Percentiles rank a stretch among this genome's conserved stretches.
These are phyloP conservation scores for Novumbra hubbsi DNA, from an alignment of 2,797 vertebrate species.

Conservation along the genomic window DNA sequence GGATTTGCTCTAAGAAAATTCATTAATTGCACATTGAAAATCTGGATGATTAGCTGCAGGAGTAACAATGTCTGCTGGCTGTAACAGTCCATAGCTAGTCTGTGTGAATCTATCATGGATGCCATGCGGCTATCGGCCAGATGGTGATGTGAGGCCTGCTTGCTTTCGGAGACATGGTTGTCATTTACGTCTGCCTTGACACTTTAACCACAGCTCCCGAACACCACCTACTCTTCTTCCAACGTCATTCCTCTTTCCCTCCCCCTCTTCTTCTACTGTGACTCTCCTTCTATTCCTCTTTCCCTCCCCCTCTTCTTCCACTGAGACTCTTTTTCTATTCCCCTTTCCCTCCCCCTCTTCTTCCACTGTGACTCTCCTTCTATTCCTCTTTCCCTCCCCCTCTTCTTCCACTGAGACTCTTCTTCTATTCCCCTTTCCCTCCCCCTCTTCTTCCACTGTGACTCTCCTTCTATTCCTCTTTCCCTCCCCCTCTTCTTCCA, in stretches of 20 bases:
- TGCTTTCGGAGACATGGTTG: neutral
- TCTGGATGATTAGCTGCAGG: neutral
- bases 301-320: no score
- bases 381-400: no score
- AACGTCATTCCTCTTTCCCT: neutral
- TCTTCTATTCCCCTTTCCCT: neutral
- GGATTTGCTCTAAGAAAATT: neutral
- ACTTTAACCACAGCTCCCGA: neutral
- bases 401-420: no score
- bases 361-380: no score
- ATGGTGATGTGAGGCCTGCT: neutral
- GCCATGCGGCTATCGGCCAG: neutral
- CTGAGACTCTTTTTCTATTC: no score
- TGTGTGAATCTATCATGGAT: neutral
- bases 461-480: no score
- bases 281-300: no score
- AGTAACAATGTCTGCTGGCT: neutral
- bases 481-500: neutral
- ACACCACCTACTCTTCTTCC: neutral
- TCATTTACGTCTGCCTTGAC: neutral
- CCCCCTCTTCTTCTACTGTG: neutral
- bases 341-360: no score
- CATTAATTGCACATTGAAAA: neutral
- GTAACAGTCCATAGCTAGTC: neutral
- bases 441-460: neutral